Conservation (phyloP, 92 coral and sea anemone genomes). For the Epizoanthus stellaris region DNA sequence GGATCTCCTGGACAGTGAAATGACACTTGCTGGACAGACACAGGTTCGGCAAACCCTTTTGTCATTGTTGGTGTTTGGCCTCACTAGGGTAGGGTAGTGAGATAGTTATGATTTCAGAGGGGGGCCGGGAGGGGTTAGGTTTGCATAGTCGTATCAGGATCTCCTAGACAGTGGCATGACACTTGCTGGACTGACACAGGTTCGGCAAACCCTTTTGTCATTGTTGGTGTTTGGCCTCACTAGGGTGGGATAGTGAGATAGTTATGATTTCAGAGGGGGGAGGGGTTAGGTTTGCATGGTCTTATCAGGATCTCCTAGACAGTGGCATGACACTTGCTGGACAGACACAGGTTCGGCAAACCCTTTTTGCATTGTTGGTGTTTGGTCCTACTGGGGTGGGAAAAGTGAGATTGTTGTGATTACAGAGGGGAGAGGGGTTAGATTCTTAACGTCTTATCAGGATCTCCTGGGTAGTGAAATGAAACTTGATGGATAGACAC, state of each 20-base stretch:
- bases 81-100: neutral
- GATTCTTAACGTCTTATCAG: conserved; percentile 53
- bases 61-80: no score
- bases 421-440: neutral
- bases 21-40: conserved; percentile 85
- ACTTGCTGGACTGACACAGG: conserved; percentile 85
- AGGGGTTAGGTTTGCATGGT: conserved; percentile 43
- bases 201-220: no score
- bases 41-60: conserved; percentile 57
- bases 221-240: no score
- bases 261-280: neutral
- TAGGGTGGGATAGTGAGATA: neutral
- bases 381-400: no score
- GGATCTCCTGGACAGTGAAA: conserved; percentile 86
- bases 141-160: conserved; percentile 89
- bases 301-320: conserved; percentile 87
- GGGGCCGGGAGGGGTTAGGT: no score
- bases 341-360: conserved; percentile 50
- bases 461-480: conserved; percentile 87
- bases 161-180: conserved; percentile 89
- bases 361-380: no score
- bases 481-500: conserved; percentile 94
- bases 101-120: neutral
- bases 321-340: conserved; percentile 96
- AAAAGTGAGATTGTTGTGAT: no score